phyloP scores from a whole-genome alignment of 2,113 vertebrate genomes.

The Xenopus borealis region DNA sequence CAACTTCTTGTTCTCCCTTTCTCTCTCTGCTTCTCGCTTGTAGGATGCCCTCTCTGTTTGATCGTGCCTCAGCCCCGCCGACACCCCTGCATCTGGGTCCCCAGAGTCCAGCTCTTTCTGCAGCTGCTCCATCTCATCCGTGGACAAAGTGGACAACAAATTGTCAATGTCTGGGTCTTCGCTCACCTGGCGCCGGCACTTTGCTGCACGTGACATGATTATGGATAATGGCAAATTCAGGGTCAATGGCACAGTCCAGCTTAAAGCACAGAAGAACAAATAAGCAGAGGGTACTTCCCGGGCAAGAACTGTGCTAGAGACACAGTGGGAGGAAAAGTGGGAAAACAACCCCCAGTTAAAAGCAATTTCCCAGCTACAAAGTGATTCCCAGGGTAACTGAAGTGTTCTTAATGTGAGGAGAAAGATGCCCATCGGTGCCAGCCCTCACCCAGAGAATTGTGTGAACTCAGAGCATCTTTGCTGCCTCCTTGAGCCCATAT shows the following conservation, averaged over 20 bases:
- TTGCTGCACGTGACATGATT: conserved; percentile 77
- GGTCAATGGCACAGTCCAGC: no score
- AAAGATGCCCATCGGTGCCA: background rate
- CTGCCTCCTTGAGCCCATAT: background rate
- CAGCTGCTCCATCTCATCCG: conserved; percentile 82
- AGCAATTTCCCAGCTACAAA: no score
- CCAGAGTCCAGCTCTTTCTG: conserved; percentile 80
- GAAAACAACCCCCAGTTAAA: no score
- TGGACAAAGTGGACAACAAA: conserved; percentile 75
- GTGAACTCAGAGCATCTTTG: background rate
- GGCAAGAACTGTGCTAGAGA: no score
- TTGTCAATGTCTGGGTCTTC: conserved; percentile 81
- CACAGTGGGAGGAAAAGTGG: no score
- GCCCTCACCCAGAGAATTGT: background rate
- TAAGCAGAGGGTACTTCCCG: no score
- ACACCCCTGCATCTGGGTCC: conserved; percentile 70
- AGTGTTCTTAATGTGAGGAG: background rate
- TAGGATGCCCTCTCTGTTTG: conserved; percentile 63
- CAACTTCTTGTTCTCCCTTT: conserved; percentile 64
- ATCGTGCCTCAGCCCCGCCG: conserved; percentile 61
- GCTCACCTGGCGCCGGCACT: conserved; percentile 72
- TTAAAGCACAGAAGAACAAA: no score
- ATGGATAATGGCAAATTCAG: background rate
- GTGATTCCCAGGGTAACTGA: no score
- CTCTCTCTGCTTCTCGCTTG: conserved; percentile 60